These are phyloP conservation scores for Eutrigla gurnardus DNA, from an alignment of 2,797 vertebrate genomes.

Conservation along the genomic window DNA sequence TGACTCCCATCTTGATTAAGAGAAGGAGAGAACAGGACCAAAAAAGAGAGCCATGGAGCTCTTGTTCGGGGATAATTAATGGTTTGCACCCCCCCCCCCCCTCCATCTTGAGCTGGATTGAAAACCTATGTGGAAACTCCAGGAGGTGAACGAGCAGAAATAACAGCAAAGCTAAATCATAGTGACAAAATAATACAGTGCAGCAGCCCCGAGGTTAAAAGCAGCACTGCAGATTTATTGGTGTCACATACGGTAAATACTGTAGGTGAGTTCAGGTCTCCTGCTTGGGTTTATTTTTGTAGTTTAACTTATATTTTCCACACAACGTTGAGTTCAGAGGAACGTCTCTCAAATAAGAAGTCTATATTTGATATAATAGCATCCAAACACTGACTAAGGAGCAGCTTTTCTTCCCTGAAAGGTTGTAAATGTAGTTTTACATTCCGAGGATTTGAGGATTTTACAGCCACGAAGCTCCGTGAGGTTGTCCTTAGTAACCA, in stretches of 20 bases:
- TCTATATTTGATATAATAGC: background rate
- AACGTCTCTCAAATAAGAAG: background rate
- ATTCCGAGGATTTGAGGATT: no score
- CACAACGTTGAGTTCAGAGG: background rate
- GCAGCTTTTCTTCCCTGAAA: background rate
- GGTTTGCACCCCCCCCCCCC: background rate
- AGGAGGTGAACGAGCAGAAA: slow-evolving; percentile 17
- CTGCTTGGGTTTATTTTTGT: slow-evolving; percentile 4
- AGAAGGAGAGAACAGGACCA: background rate
- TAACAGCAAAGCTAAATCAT: slow-evolving; percentile 20
- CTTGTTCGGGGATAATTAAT: slow-evolving; percentile 2
- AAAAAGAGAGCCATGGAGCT: background rate
- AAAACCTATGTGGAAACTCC: slow-evolving; percentile 1
- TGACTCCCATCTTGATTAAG: background rate
- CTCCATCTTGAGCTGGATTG: background rate
- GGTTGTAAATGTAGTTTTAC: no score
- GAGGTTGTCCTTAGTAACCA: no score
- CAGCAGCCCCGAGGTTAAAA: slow-evolving; percentile 34
- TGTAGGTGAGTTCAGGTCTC: slow-evolving; percentile 6
- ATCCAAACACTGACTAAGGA: background rate
- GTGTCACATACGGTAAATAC: slow-evolving; percentile 31
- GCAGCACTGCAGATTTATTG: slow-evolving; percentile 41
- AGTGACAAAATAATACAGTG: slow-evolving; percentile 34
- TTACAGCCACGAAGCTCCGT: background rate
- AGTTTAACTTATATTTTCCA: slow-evolving; percentile 6